Conservation (phyloP, 2,113 vertebrate genomes). For the Ifrita kowaldi region DNA sequence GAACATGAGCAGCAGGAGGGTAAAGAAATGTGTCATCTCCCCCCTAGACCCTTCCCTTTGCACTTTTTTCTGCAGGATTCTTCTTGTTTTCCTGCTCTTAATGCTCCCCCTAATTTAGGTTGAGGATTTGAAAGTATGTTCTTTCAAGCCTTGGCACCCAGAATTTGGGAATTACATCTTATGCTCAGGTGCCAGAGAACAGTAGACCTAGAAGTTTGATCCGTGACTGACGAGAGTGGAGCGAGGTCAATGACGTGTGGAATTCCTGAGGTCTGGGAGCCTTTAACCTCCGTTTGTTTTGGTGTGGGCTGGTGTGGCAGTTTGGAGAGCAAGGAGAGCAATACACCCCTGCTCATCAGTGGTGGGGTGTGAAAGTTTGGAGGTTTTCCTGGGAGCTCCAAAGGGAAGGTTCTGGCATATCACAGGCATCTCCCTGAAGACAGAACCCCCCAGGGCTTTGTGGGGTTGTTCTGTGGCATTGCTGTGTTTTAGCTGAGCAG, state of each 20-base stretch:
- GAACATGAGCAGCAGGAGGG: accelerated
- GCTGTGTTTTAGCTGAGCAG: neutral
- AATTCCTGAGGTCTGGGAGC: neutral
- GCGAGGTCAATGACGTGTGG: accelerated
- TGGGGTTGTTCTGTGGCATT: neutral
- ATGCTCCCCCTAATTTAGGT: neutral
- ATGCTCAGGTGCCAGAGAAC: neutral
- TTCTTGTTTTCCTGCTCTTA: neutral
- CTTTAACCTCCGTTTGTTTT: neutral
- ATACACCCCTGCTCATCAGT: neutral
- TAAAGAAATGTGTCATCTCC: neutral
- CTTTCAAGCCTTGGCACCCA: neutral
- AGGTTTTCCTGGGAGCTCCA: neutral
- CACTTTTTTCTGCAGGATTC: neutral
- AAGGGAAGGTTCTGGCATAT: neutral
- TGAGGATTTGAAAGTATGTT: neutral
- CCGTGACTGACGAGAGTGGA: accelerated
- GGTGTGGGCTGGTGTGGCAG: neutral
- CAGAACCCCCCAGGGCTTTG: neutral
- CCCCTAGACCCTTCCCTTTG: neutral
- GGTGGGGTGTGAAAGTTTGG: neutral
- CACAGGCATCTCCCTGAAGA: neutral
- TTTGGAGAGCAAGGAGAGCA: neutral
- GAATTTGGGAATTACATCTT: neutral
- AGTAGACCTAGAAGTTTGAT: neutral